Percentiles rank a stretch among this genome's conserved stretches.
Evolutionary conservation across 2,888 invertebrate genomes (phyloP).

Genomic region (Julus scanicus): DNA sequence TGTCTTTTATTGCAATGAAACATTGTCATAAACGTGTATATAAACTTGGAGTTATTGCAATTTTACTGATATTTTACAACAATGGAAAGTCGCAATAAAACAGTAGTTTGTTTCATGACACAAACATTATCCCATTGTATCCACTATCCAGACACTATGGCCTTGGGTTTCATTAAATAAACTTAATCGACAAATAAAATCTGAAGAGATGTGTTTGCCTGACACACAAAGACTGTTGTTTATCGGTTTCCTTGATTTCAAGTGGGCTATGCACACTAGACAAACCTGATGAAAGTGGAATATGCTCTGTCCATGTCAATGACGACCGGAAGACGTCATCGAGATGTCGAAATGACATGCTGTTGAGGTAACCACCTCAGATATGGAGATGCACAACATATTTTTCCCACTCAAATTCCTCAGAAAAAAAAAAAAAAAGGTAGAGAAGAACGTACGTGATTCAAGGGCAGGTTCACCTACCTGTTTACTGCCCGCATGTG

Average conservation of each 20-base stretch:
- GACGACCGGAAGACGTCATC: background rate
- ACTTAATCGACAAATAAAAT: background rate
- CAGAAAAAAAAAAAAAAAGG: background rate
- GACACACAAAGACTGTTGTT: background rate
- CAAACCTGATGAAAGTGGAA: background rate
- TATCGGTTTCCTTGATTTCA: background rate
- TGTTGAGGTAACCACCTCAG: background rate
- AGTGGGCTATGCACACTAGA: background rate
- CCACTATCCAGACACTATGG: background rate
- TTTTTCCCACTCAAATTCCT: background rate
- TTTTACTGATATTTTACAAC: too few relatives aligned
- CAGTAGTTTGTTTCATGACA: too few relatives aligned
- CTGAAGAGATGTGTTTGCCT: background rate
- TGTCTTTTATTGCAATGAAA: too few relatives aligned
- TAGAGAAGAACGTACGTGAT: background rate
- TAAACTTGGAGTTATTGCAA: too few relatives aligned
- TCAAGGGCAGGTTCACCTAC: constrained; percentile 28
- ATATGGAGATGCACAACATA: background rate
- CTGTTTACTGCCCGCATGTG: background rate
- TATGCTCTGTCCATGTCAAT: background rate
- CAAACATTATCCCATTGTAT: too few relatives aligned
- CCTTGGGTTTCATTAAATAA: background rate
- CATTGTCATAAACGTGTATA: too few relatives aligned
- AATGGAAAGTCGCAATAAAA: too few relatives aligned
- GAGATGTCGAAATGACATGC: background rate